phyloP scores from a whole-genome alignment of 2,113 vertebrate genomes.

The Isurus oxyrinchus region DNA sequence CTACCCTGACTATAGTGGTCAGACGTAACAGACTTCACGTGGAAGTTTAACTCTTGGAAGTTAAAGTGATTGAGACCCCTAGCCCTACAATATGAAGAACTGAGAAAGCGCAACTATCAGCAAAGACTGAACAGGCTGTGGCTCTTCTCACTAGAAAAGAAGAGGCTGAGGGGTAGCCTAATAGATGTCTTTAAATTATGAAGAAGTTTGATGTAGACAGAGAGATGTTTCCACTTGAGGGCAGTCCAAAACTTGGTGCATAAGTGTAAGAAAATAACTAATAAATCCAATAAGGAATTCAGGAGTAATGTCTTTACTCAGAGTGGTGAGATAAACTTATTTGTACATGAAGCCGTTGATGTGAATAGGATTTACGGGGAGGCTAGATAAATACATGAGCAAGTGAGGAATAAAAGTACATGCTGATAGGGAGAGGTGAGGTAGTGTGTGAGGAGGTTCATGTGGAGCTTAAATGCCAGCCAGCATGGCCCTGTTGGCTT shows the following conservation, averaged over 20 bases:
- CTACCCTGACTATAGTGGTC: too few species aligned
- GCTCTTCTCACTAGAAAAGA: too few species aligned
- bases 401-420: too few species aligned
- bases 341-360: neutral
- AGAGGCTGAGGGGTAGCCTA: neutral
- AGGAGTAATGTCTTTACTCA: neutral
- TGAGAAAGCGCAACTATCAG: neutral
- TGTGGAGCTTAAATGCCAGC: neutral
- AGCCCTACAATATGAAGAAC: too few species aligned
- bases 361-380: neutral
- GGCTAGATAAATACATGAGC: neutral
- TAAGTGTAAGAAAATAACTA: neutral
- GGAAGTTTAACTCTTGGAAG: too few species aligned
- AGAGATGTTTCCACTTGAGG: neutral
- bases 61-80: too few species aligned
- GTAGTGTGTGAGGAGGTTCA: too few species aligned
- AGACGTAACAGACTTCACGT: too few species aligned
- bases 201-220: neutral
- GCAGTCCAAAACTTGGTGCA: neutral
- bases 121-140: neutral
- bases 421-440: neutral
- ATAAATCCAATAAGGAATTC: neutral
- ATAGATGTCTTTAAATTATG: neutral
- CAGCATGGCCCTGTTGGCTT: neutral
- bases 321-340: neutral